Base-by-base conservation (phyloP, 2,888 invertebrate species). In the Dryadula phaetusa region DNA sequence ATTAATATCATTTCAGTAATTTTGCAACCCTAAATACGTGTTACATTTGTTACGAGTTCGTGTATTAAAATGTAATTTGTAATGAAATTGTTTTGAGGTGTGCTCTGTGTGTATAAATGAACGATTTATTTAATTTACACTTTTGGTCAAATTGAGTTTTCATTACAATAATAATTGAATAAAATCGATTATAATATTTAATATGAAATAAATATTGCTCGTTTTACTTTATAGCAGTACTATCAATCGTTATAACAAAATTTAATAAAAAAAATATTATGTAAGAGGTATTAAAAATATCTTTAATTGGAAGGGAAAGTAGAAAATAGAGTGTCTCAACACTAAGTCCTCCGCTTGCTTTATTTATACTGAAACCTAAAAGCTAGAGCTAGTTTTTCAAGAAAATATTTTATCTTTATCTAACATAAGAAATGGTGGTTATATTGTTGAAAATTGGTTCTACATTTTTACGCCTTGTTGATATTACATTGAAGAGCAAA, bases 41-140 rank as follows among this genome's bases (percentile, higher is more conserved):
- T 32, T 32, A 46, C 18, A 18, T 20, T 18, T 7, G 46, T 18
- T 18, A 28, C 44, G 32, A 28, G 44, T 46, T 60, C 44, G 46
- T 44, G 44, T 46, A 46, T 44, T 60, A 60, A 46, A 60, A 60
- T 46, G 44, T 46, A 28, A 46, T 60, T 46, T 60, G 16, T 60
- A 7, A 44, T 46, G 46, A 7, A 60, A 32, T 60, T 46, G 18
- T 46, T 28, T 56, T 54, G 54, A 54, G 37, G 54, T 54, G 18
- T 25, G 42, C 22, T 3, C 7, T 37, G 12, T 20, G 34, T 37
- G 37, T 37, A 4, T 44, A 60, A 16, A 22, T 25, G 25, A 25
- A 44, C 25, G 44, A 44, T 60, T 60, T 60, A 18, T 60, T 60
- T 28, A 28, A 44, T 37, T 54, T 44, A 44, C 16, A 42, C 28